phyloP scores from a whole-genome alignment of 2,888 invertebrate genomes.

The Nymphalis polychloros region DNA sequence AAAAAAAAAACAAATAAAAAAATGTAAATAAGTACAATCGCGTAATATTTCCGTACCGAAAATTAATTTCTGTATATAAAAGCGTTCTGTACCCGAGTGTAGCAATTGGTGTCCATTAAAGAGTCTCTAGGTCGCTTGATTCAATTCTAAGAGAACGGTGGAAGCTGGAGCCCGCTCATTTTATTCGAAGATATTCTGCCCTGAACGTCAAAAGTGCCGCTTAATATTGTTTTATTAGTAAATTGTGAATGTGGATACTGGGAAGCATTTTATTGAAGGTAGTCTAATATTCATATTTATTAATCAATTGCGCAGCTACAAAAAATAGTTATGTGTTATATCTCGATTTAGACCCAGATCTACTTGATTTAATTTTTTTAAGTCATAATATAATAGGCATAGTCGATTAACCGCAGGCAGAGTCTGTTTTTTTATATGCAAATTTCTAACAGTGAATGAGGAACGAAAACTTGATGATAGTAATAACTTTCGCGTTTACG shows the following conservation, averaged over 20 bases:
- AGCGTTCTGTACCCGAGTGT: conserved; percentile 24
- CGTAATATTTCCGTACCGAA: conserved; percentile 4
- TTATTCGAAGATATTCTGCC: conserved; percentile 18
- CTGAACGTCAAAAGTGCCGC: conserved; percentile 9
- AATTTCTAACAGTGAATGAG: no score
- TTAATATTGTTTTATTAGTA: conserved; percentile 11
- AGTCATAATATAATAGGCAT: no score
- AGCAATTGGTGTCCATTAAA: conserved; percentile 34
- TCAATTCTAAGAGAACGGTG: conserved; percentile 28
- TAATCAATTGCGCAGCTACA: not conserved
- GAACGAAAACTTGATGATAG: no score
- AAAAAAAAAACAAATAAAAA: not conserved
- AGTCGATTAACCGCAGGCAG: no score
- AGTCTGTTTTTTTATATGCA: no score
- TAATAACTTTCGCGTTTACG: no score
- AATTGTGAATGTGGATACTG: not conserved
- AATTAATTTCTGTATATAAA: conserved; percentile 5
- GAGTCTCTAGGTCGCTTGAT: conserved; percentile 27
- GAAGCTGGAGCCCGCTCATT: conserved; percentile 14
- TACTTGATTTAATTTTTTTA: no score
- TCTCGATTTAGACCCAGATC: not conserved
- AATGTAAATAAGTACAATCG: not conserved
- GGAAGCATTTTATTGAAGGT: not conserved
- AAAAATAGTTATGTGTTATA: not conserved
- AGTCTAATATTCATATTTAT: not conserved